Conservation (phyloP, 2,888 invertebrate species). For the Gastracanthus pulcherrimus region DNA sequence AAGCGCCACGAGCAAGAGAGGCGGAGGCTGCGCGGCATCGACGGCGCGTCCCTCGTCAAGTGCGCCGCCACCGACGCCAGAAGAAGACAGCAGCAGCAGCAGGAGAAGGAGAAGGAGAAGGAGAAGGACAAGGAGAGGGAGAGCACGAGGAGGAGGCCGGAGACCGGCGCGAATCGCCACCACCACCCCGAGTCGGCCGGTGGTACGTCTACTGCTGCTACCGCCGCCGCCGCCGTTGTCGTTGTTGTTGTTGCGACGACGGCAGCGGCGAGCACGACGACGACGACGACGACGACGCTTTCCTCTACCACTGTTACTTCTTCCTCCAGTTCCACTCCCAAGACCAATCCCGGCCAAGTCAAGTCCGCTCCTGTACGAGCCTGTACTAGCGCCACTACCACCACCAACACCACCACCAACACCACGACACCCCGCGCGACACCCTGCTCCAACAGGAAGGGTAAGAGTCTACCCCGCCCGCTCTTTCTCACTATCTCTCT, state of each 20-base stretch:
- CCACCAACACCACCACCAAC: constrained; percentile 76
- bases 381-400: constrained; percentile 75
- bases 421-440: constrained; percentile 78
- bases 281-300: not conserved
- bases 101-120: constrained; percentile 77
- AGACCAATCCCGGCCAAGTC: constrained; percentile 65
- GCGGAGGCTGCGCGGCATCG: constrained; percentile 78
- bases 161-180: not conserved
- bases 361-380: constrained; percentile 76
- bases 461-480: constrained; percentile 77
- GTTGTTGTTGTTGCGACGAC: not conserved
- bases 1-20: constrained; percentile 81
- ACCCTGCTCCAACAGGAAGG: constrained; percentile 78
- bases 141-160: constrained; percentile 22
- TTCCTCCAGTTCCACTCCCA: constrained; percentile 31
- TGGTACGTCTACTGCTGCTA: not conserved
- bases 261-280: not conserved
- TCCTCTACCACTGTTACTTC: constrained; percentile 3
- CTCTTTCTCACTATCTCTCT: constrained; percentile 58
- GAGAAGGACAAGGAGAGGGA: constrained; percentile 67
- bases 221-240: too few relatives aligned
- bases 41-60: constrained; percentile 75
- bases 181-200: constrained; percentile 74
- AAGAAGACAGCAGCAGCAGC: constrained; percentile 60
- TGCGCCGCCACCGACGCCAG: constrained; percentile 71